phyloP scores from a whole-genome alignment of 2,888 invertebrate genomes.

The Theretra japonica region DNA sequence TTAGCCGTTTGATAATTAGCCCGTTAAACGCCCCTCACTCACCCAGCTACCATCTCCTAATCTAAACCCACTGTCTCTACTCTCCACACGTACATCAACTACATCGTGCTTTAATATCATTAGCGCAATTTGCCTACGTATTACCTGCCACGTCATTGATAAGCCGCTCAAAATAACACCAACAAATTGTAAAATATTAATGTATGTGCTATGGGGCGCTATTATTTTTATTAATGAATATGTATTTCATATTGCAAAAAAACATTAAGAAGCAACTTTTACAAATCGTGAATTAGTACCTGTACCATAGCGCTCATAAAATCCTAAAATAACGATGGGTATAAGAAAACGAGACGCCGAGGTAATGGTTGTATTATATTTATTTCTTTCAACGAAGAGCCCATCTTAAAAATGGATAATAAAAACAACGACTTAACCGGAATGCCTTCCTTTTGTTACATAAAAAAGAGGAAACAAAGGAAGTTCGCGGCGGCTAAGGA shows the following conservation, averaged over 20 bases:
- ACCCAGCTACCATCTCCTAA: conserved; percentile 67
- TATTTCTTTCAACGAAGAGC: conserved; percentile 38
- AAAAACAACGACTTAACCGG: conserved; percentile 76
- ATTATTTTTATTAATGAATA: too few species aligned
- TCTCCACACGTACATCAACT: not conserved
- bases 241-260: not conserved
- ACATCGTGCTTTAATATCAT: not conserved
- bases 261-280: not conserved
- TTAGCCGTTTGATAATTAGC: conserved; percentile 85
- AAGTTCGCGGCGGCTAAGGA: conserved; percentile 56
- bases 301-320: not conserved
- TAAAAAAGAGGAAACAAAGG: conserved; percentile 72
- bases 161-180: too few species aligned
- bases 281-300: not conserved
- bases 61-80: conserved; percentile 56
- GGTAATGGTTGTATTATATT: conserved; percentile 22
- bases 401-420: conserved; percentile 60
- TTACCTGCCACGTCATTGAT: not conserved
- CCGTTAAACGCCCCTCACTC: conserved; percentile 83
- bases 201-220: too few species aligned
- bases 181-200: too few species aligned
- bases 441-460: conserved; percentile 59
- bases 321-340: not conserved
- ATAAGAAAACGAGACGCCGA: not conserved
- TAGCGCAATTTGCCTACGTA: not conserved